Evolutionary conservation across 2,113 vertebrate species (phyloP).

Genomic region (Desmodus rotundus): DNA sequence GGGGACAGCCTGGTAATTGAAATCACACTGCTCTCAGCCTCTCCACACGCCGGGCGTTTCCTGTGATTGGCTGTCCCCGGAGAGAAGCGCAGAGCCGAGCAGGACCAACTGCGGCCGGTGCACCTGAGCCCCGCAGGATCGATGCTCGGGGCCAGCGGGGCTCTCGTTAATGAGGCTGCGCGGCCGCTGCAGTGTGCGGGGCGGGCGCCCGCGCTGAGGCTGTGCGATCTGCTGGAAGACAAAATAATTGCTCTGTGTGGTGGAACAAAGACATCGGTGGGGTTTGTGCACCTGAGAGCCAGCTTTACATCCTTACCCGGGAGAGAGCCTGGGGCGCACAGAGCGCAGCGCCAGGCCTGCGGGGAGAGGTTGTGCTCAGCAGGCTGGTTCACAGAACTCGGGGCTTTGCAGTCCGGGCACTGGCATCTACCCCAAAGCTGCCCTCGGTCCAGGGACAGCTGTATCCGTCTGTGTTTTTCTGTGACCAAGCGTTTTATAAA

Average conservation of each 20-base stretch:
- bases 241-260: slow-evolving; percentile 81
- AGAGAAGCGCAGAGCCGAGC: slow-evolving; percentile 68
- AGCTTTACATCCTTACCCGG: slow-evolving; percentile 55
- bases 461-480: slow-evolving; percentile 54
- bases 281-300: slow-evolving; percentile 53
- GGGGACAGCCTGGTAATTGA: slow-evolving; percentile 69
- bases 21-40: slow-evolving; percentile 68
- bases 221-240: slow-evolving; percentile 57
- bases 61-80: slow-evolving; percentile 74
- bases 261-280: slow-evolving; percentile 62
- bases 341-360: not conserved
- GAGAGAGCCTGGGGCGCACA: not conserved
- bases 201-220: slow-evolving; percentile 56
- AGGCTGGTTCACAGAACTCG: not conserved
- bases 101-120: slow-evolving; percentile 50
- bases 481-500: slow-evolving; percentile 44
- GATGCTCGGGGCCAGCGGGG: slow-evolving; percentile 82
- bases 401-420: fast-evolving
- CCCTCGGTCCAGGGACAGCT: not conserved
- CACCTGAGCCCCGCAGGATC: slow-evolving; percentile 79
- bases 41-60: slow-evolving; percentile 66
- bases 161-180: slow-evolving; percentile 82
- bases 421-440: not conserved
- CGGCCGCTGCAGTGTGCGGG: slow-evolving; percentile 75
- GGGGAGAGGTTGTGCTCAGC: not conserved